Evolutionary conservation across 2,797 vertebrate genomes (phyloP).

Genomic region (Apogon talboti): DNA sequence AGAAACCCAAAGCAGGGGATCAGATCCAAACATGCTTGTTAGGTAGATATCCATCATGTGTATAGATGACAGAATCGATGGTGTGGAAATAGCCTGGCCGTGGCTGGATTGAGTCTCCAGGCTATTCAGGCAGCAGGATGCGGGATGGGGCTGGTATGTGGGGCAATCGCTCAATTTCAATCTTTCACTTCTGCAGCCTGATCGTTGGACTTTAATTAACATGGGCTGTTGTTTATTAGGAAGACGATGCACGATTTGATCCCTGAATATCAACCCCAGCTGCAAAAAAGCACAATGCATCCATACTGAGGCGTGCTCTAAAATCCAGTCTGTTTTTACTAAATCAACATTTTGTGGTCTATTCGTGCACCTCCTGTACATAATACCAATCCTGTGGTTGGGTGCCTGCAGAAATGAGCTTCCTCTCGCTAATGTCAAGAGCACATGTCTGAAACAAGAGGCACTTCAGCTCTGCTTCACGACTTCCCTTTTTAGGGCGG

Average conservation of each 20-base stretch:
- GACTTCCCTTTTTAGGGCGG: slow-evolving; percentile 48
- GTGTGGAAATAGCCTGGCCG: slow-evolving; percentile 87
- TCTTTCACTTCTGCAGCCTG: slow-evolving; percentile 81
- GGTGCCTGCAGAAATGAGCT: slow-evolving; percentile 57
- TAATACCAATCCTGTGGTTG: slow-evolving; percentile 57
- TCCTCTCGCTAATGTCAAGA: slow-evolving; percentile 76
- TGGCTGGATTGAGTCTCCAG: slow-evolving; percentile 85
- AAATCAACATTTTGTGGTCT: slow-evolving; percentile 27
- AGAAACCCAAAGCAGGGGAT: slow-evolving; percentile 61
- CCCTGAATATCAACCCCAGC: slow-evolving; percentile 51
- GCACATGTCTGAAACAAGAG: slow-evolving; percentile 76
- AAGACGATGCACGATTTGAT: slow-evolving; percentile 54
- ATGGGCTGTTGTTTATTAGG: slow-evolving; percentile 79
- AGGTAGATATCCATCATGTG: slow-evolving; percentile 86
- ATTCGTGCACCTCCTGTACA: slow-evolving; percentile 29
- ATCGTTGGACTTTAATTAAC: slow-evolving; percentile 88
- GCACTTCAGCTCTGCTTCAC: slow-evolving; percentile 57
- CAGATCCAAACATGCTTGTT: slow-evolving; percentile 78
- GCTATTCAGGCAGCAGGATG: slow-evolving; percentile 83
- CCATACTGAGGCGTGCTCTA: slow-evolving; percentile 6
- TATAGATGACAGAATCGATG: slow-evolving; percentile 90
- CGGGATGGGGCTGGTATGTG: slow-evolving; percentile 84
- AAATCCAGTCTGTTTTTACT: slow-evolving; percentile 27
- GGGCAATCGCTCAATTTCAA: slow-evolving; percentile 88
- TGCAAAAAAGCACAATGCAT: slow-evolving; percentile 43